These are phyloP conservation scores for Cariama cristata DNA, from an alignment of 2,113 vertebrate genomes.

Conservation along the genomic window DNA sequence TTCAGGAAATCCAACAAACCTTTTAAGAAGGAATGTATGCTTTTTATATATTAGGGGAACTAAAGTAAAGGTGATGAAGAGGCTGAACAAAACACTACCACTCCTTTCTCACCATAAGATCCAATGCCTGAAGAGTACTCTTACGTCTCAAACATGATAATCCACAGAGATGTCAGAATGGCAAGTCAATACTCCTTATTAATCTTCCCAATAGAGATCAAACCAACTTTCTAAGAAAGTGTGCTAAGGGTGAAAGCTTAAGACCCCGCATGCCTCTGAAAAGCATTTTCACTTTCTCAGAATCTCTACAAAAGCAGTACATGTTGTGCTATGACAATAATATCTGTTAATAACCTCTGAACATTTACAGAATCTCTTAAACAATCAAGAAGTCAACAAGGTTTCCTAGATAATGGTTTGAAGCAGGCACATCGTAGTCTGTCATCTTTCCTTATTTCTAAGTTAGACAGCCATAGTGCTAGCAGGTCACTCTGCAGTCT, in stretches of 20 bases:
- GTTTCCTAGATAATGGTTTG: neutral
- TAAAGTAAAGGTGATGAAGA: neutral
- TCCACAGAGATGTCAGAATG: neutral
- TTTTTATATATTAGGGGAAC: neutral
- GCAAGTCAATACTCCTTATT: neutral
- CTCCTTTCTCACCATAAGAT: neutral
- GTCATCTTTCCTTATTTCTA: neutral
- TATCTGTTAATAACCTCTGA: neutral
- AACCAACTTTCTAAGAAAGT: neutral
- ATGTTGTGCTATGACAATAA: neutral
- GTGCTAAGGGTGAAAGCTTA: neutral
- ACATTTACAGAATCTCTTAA: neutral
- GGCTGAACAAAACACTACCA: neutral
- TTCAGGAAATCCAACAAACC: neutral
- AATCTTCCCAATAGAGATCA: neutral
- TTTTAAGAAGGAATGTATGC: neutral
- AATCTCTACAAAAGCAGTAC: neutral
- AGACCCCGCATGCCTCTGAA: neutral
- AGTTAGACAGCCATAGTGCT: neutral
- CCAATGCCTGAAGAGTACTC: neutral
- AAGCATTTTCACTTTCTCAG: neutral
- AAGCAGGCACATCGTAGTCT: neutral
- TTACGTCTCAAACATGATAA: fast-evolving
- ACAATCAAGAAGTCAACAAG: neutral
- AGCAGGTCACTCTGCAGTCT: neutral